Conservation (phyloP, 2,888 invertebrate genomes). For the Julus scandinavius region DNA sequence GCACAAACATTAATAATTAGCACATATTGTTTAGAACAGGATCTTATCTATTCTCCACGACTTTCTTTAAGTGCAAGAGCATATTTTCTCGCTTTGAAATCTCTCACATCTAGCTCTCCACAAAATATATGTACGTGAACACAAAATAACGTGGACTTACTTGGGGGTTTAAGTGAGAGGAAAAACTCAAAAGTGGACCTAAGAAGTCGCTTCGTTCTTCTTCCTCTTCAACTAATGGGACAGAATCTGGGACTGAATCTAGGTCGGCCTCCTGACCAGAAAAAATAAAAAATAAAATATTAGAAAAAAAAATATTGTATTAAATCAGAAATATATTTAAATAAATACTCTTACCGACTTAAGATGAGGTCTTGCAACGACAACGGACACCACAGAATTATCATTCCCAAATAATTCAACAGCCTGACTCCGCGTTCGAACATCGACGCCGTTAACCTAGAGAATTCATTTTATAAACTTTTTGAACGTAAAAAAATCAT, state of each 20-base stretch:
- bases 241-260: neutral
- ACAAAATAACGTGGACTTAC: neutral
- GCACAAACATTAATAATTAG: no score
- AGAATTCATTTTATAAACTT: neutral
- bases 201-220: neutral
- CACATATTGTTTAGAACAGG: no score
- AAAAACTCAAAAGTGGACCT: neutral
- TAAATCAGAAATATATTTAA: neutral
- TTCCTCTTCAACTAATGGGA: neutral
- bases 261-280: slow-evolving; percentile 11
- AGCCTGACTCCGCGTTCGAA: slow-evolving; percentile 72
- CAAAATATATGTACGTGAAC: no score
- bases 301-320: neutral
- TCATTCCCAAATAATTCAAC: slow-evolving; percentile 73
- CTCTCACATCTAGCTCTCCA: no score
- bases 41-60: no score
- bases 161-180: neutral
- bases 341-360: neutral
- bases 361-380: slow-evolving; percentile 72
- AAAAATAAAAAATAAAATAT: neutral
- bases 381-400: slow-evolving; percentile 71
- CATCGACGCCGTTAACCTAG: slow-evolving; percentile 72
- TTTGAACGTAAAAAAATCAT: neutral
- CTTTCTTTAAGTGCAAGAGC: no score
- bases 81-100: no score